Evolutionary conservation across 2,113 vertebrate genomes (phyloP).

Genomic region (Salminus brasiliensis): DNA sequence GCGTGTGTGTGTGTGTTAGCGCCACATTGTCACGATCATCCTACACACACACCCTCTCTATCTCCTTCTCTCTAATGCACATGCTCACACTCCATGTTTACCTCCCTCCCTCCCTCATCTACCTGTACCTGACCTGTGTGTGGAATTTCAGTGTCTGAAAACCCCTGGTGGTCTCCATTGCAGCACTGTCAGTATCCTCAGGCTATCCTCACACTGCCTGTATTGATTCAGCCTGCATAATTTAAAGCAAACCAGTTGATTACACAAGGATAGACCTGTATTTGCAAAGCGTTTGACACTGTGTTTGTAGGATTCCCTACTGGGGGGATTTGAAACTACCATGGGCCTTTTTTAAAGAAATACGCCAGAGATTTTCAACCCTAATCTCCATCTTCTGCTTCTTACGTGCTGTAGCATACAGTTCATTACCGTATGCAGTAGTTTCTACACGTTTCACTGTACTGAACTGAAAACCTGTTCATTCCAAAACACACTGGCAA

Average conservation of each 20-base stretch:
- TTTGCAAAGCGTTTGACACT: too few species aligned
- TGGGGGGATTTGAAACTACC: too few species aligned
- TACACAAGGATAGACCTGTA: background rate
- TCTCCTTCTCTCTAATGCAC: background rate
- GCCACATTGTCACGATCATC: slow-evolving; percentile 15
- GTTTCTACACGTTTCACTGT: background rate
- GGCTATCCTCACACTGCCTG: background rate
- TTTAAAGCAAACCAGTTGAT: background rate
- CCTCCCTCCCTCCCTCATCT: background rate
- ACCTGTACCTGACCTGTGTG: slow-evolving; percentile 14
- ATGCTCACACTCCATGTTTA: background rate
- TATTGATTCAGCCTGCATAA: background rate
- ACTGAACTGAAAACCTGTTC: too few species aligned
- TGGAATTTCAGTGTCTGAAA: background rate
- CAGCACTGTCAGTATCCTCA: background rate
- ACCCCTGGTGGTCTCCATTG: slow-evolving; percentile 12
- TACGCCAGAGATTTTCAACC: background rate
- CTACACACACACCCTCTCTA: background rate
- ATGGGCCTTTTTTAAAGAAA: background rate
- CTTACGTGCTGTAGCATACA: background rate
- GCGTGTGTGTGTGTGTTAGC: slow-evolving; percentile 6
- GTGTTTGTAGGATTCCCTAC: too few species aligned
- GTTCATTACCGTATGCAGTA: background rate
- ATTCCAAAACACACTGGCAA: too few species aligned
- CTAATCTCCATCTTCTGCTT: background rate